Percentiles rank a stretch among this genome's conserved stretches.
phyloP scores from a whole-genome alignment of 2,113 vertebrate genomes.

The Cygnus buccinator region DNA sequence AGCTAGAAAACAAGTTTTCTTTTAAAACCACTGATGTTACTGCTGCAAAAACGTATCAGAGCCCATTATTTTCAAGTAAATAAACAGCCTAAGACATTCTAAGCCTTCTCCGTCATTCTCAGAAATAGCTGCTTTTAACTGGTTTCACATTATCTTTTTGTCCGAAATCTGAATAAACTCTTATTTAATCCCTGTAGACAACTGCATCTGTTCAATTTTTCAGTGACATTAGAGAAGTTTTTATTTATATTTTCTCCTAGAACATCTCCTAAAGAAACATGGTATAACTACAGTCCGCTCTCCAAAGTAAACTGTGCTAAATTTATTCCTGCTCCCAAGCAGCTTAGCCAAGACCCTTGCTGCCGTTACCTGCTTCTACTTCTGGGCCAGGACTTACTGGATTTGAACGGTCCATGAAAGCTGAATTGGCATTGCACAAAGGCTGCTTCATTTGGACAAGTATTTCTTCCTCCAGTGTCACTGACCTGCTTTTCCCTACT shows the following conservation, averaged over 20 bases:
- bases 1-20: neutral
- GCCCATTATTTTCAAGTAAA: neutral
- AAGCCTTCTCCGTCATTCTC: neutral
- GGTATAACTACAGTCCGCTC: neutral
- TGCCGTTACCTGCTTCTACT: neutral
- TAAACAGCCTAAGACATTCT: fast-evolving
- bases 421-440: neutral
- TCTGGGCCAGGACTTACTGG: neutral
- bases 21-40: neutral
- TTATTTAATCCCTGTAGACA: neutral
- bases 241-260: neutral
- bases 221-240: neutral
- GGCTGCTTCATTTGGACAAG: neutral
- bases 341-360: neutral
- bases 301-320: neutral
- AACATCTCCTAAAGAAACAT: neutral
- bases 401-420: neutral
- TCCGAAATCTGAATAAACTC: neutral
- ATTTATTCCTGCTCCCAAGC: neutral
- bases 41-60: neutral
- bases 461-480: neutral
- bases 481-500: neutral
- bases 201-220: neutral
- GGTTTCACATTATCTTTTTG: neutral
- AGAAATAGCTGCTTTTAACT: neutral